Evolutionary conservation across 2,797 vertebrate species (phyloP).

Genomic region (Anguilla anguilla): DNA sequence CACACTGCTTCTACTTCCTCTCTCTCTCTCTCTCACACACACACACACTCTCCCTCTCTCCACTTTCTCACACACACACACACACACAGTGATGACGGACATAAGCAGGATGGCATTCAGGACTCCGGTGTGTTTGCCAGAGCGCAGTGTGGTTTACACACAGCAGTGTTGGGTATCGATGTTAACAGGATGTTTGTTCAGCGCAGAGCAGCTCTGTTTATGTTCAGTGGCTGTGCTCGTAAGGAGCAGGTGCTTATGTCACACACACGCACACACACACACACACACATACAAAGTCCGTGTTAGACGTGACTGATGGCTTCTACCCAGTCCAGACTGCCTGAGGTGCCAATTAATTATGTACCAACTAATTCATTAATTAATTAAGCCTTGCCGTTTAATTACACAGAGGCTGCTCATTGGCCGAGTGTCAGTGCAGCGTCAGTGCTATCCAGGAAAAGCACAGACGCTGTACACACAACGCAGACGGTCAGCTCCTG

Average conservation of each 20-base stretch:
- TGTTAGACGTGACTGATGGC: neutral
- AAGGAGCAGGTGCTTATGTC: neutral
- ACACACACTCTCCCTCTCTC: neutral
- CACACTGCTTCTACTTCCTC: neutral
- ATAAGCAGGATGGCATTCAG: neutral
- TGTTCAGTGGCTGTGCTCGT: neutral
- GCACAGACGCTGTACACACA: neutral
- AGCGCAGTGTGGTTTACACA: neutral
- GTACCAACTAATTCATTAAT: too few species aligned
- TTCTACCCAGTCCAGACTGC: neutral
- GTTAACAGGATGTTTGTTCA: neutral
- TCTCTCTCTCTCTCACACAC: neutral
- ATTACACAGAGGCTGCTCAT: neutral
- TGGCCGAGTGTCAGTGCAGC: neutral
- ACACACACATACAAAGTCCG: neutral
- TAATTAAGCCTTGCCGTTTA: neutral
- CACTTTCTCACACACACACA: neutral
- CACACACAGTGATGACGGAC: neutral
- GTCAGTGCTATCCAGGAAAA: neutral
- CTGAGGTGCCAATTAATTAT: neutral
- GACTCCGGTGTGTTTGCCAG: neutral
- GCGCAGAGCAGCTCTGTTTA: neutral
- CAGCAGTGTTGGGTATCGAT: neutral
- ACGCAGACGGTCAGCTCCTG: too few species aligned
- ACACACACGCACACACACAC: too few species aligned